Percentiles rank a stretch among this genome's conserved stretches.
Conservation (phyloP, 2,888 invertebrate species). For the Tinea trinotella region DNA sequence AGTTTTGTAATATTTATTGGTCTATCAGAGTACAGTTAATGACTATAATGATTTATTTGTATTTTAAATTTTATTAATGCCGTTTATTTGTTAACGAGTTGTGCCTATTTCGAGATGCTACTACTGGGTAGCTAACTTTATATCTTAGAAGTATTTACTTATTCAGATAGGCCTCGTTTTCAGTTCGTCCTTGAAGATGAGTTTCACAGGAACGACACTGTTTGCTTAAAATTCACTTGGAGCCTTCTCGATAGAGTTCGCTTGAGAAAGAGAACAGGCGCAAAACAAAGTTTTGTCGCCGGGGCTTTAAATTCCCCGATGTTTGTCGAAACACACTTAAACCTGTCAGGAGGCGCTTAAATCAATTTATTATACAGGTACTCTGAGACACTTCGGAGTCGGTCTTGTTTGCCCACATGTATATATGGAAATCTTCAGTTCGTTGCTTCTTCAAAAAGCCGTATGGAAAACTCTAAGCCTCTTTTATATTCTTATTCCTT, state of each 20-base stretch:
- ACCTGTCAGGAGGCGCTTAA: slow-evolving; percentile 66
- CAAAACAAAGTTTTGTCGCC: slow-evolving; percentile 55
- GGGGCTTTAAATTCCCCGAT: slow-evolving; percentile 60
- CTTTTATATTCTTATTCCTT: slow-evolving; percentile 67
- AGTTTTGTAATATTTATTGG: background rate
- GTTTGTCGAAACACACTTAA: slow-evolving; percentile 67
- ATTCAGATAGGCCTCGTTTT: slow-evolving; percentile 10
- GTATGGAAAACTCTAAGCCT: slow-evolving; percentile 65
- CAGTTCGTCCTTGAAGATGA: slow-evolving; percentile 22
- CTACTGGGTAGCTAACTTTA: background rate
- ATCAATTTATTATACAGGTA: slow-evolving; percentile 68
- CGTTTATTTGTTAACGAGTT: background rate
- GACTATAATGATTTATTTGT: background rate
- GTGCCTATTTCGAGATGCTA: too few species aligned
- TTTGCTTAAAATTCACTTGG: slow-evolving; percentile 38
- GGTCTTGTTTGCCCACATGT: slow-evolving; percentile 46
- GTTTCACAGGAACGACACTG: slow-evolving; percentile 33
- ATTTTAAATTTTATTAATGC: background rate
- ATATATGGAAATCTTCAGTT: slow-evolving; percentile 61
- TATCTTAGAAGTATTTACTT: slow-evolving; percentile 4
- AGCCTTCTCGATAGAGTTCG: slow-evolving; percentile 38
- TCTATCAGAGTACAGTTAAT: background rate
- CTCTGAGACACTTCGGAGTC: slow-evolving; percentile 51
- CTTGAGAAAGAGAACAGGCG: slow-evolving; percentile 40
- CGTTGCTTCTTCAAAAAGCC: slow-evolving; percentile 57